phyloP scores from a whole-genome alignment of 2,113 vertebrate genomes.

The Mohoua ochrocephala region DNA sequence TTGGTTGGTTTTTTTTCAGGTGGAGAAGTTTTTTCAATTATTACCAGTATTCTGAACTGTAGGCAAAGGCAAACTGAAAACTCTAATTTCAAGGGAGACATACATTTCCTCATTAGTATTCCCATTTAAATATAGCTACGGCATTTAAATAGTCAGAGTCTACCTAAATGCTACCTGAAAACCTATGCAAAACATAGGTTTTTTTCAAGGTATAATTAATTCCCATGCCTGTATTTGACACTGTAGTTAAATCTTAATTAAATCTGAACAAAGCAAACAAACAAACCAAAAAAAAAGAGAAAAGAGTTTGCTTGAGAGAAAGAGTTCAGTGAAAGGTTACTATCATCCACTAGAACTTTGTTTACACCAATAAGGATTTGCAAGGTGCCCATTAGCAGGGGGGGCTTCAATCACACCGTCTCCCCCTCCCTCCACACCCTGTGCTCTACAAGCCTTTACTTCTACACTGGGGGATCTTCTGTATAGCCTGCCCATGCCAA shows the following conservation, averaged over 20 bases:
- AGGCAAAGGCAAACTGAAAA: neutral
- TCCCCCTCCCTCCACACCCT: fast-evolving
- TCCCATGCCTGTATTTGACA: neutral
- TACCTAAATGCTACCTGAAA: neutral
- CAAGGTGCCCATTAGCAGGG: neutral
- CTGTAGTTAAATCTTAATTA: neutral
- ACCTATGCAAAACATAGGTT: fast-evolving
- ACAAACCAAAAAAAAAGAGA: neutral
- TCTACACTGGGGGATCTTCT: neutral
- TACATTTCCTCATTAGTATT: neutral
- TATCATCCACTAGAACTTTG: neutral
- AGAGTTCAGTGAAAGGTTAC: neutral
- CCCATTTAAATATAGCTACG: neutral
- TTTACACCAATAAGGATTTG: neutral
- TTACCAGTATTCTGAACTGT: neutral
- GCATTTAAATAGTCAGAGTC: neutral
- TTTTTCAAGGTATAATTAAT: neutral
- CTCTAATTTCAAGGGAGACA: neutral
- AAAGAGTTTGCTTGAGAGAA: neutral
- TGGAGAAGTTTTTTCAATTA: neutral
- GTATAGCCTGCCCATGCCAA: neutral
- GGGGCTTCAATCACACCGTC: fast-evolving
- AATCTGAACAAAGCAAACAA: neutral
- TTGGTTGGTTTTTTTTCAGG: fast-evolving
- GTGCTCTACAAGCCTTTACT: neutral